Evolutionary conservation across 2,113 vertebrate species (phyloP).

Genomic region (Thamnaconus septentrionalis): DNA sequence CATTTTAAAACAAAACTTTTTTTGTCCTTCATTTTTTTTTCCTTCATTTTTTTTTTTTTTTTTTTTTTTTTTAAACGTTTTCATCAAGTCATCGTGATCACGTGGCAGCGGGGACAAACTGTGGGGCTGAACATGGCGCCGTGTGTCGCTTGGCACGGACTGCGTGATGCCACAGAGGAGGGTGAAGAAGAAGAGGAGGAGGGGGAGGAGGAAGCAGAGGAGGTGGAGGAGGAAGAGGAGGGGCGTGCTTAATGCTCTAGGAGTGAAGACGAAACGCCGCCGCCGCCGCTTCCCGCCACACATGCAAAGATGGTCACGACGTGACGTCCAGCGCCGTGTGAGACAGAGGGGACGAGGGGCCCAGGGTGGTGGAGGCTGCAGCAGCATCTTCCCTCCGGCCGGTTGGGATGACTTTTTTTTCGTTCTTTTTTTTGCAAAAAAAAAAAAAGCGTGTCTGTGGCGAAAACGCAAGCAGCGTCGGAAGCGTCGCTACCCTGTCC

Average conservation of each 20-base stretch:
- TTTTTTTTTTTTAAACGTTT: conserved; percentile 6
- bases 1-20: too few relatives aligned
- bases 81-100: conserved; percentile 5
- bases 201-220: too few relatives aligned
- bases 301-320: conserved; percentile 60
- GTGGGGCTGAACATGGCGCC: too few relatives aligned
- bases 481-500: conserved; percentile 15
- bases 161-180: too few relatives aligned
- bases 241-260: too few relatives aligned
- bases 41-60: background rate
- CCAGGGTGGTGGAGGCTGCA: conserved; percentile 1
- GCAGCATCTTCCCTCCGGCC: conserved; percentile 26
- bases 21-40: too few relatives aligned
- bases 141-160: too few relatives aligned
- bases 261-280: background rate
- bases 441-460: background rate
- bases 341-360: conserved; percentile 24
- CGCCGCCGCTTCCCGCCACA: conserved; percentile 52
- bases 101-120: too few relatives aligned
- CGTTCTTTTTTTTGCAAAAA: too few relatives aligned
- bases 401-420: conserved; percentile 28
- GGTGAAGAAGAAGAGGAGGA: too few relatives aligned
- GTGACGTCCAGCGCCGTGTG: conserved; percentile 49
- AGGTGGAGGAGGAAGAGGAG: too few relatives aligned
- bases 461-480: conserved; percentile 69